Evolutionary conservation across 2,888 invertebrate species (phyloP), one percentile per base, ranked within the genome.

Genomic region (Caenorhabditis sp.): DNA sequence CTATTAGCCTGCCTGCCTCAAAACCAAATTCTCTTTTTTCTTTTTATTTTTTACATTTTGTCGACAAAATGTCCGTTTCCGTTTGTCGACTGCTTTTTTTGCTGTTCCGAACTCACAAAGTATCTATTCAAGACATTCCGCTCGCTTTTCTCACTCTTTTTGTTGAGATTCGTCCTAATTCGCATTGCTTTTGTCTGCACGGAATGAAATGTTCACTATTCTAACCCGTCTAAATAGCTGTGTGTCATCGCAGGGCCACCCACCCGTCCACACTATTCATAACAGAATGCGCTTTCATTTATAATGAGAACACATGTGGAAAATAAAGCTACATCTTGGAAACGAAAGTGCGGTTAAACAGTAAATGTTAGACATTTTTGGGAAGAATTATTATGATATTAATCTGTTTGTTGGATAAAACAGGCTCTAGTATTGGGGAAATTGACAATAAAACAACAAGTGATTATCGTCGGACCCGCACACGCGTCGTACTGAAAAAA

Each of bases 401-500:
- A n/a, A n/a, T n/a, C n/a, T n/a, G n/a, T n/a, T n/a, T n/a, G n/a
- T n/a, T n/a, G n/a, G n/a, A n/a, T n/a, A n/a, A n/a, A n/a, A n/a
- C n/a, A n/a, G n/a, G n/a, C n/a, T n/a, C n/a, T n/a, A n/a, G n/a
- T n/a, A n/a, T n/a, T n/a, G n/a, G n/a, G 35, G 35, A 9, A 35
- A 35, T 13, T 46, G 50, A 20, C 20, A 22, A 26, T 43, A 65
- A 41, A 53, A 53, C 39, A 22, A 30, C 30, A 65, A 53, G 41
- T 32, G 55, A 43, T 52, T 63, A 63, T 45, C 55, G 53, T 52
- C 46, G 46, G 22, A 43, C 13, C 26, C 43, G 50, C 20, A 20
- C 37, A 48, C 39, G 27, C 39, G 62, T n/a, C 20, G 43, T 24
- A 65, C 65, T 65, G 65, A 53, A 65, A 65, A 62, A 62, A 50